phyloP scores from a whole-genome alignment of 1,140 invertebrate genomes.

The Cyphomyrmex costatus region DNA sequence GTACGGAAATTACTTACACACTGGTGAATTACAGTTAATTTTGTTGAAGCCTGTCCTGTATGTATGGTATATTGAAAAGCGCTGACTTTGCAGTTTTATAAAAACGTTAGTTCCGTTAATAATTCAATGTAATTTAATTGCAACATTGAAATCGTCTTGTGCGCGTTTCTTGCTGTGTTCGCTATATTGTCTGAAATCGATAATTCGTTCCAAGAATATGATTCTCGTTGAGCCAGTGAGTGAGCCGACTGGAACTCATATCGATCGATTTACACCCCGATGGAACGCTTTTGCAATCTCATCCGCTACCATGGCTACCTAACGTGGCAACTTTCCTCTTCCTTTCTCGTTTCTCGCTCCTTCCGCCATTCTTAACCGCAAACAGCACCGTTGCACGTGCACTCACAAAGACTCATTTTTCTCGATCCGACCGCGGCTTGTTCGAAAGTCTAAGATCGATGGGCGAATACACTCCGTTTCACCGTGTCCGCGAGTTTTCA shows the following conservation, averaged over 20 bases:
- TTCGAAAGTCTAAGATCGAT: constrained; percentile 65
- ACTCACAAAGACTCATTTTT: constrained; percentile 67
- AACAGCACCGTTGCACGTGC: constrained; percentile 33
- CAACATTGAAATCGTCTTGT: not conserved
- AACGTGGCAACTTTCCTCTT: constrained; percentile 61
- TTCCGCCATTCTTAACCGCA: constrained; percentile 57
- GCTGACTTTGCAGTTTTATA: not conserved
- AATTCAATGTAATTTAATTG: constrained; percentile 7
- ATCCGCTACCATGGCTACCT: constrained; percentile 37
- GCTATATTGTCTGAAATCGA: not conserved
- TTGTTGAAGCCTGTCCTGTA: constrained; percentile 5
- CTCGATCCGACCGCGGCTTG: constrained; percentile 53
- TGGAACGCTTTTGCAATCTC: constrained; percentile 62
- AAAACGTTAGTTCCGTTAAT: not conserved
- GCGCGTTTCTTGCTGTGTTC: not conserved
- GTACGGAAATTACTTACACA: constrained; percentile 25
- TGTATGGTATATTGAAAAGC: not conserved
- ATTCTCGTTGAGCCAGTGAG: constrained; percentile 33
- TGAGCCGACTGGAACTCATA: constrained; percentile 50
- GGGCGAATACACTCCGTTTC: constrained; percentile 47
- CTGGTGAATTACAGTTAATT: constrained; percentile 10
- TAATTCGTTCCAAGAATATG: constrained; percentile 50
- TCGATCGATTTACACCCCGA: constrained; percentile 60
- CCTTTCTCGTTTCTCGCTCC: constrained; percentile 51
- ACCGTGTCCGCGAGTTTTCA: constrained; percentile 45